These are phyloP conservation scores for Callaeas wilsoni DNA, from an alignment of 2,113 vertebrate species.

Conservation along the genomic window DNA sequence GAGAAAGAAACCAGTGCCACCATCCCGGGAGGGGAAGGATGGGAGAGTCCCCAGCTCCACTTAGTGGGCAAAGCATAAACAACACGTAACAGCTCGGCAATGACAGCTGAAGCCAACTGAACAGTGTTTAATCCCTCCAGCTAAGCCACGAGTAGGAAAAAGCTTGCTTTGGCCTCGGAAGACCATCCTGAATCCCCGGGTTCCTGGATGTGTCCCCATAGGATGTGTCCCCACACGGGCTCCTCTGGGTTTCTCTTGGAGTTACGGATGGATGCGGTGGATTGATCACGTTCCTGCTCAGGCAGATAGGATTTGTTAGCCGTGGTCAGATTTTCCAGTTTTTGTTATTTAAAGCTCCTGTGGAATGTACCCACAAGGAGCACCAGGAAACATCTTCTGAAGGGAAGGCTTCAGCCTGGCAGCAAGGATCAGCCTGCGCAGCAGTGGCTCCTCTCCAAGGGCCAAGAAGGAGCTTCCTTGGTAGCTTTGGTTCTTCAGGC, in stretches of 20 bases:
- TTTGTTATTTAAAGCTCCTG: background rate
- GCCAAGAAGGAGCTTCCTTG: background rate
- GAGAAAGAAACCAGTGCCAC: background rate
- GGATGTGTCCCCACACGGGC: accelerated
- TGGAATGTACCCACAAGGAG: background rate
- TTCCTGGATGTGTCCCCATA: background rate
- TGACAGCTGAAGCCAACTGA: background rate
- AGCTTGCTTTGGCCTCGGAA: background rate
- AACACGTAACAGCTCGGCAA: background rate
- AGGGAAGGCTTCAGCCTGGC: background rate
- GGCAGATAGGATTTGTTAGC: background rate
- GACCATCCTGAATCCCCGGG: background rate
- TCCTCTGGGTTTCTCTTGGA: background rate
- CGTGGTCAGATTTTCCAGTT: background rate
- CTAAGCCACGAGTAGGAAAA: background rate
- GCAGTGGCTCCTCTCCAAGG: background rate
- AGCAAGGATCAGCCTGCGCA: background rate
- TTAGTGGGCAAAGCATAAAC: constrained; percentile 60
- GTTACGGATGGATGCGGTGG: accelerated
- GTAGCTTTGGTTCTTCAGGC: background rate
- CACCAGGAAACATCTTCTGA: background rate
- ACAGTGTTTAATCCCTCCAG: accelerated
- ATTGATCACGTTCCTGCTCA: background rate
- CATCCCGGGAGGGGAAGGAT: background rate
- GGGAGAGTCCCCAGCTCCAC: constrained; percentile 41